Evolutionary conservation across 2,113 vertebrate genomes (phyloP).

Genomic region (Cisticola juncidis): DNA sequence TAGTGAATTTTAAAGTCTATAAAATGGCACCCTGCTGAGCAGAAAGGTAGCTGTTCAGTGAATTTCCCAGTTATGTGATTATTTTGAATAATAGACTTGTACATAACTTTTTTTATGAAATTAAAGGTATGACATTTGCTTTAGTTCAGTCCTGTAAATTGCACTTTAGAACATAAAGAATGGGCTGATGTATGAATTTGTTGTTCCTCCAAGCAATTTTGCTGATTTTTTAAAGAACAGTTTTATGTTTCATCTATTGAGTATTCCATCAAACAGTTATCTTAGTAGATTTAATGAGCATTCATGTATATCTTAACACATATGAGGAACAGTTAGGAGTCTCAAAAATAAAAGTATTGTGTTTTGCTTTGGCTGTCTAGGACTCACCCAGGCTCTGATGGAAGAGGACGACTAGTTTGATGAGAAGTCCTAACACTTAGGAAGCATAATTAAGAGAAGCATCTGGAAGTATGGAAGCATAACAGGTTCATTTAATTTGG

Average conservation of each 20-base stretch:
- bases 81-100: conserved; percentile 98
- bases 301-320: conserved; percentile 46
- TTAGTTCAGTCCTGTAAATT: conserved; percentile 78
- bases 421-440: background rate
- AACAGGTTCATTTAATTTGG: background rate
- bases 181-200: conserved; percentile 75
- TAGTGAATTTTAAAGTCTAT: conserved; percentile 92
- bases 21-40: conserved; percentile 94
- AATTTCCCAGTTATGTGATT: conserved; percentile 91
- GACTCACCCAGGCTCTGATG: background rate
- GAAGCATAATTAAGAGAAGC: background rate
- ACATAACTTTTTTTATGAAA: conserved; percentile 87
- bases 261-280: conserved; percentile 75
- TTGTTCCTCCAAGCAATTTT: conserved; percentile 76
- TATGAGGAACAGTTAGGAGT: conserved; percentile 19
- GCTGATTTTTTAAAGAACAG: conserved; percentile 79
- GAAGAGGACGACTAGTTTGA: background rate
- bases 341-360: background rate
- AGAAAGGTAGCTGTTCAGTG: conserved; percentile 90
- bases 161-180: conserved; percentile 78
- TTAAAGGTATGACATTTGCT: conserved; percentile 88
- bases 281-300: conserved; percentile 71
- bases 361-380: background rate
- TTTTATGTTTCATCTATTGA: conserved; percentile 76
- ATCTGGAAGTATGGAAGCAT: background rate